phyloP scores from a whole-genome alignment of 2,797 vertebrate species.

The Rhinogobio ventralis region DNA sequence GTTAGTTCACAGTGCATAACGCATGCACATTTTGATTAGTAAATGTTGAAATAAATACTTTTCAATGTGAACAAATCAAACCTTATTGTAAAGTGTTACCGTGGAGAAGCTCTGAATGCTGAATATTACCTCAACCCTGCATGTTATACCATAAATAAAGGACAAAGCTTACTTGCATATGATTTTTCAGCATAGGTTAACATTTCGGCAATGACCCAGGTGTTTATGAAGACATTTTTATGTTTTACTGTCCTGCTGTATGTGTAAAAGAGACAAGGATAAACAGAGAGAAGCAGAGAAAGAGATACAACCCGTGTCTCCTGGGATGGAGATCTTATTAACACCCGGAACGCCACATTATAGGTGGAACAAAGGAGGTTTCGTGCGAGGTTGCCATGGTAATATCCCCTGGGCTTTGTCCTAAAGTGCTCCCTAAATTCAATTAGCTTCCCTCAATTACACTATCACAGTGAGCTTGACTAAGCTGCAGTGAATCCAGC shows the following conservation, averaged over 20 bases:
- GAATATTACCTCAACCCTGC: neutral
- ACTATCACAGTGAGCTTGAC: slow-evolving; percentile 37
- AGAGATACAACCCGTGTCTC: slow-evolving; percentile 39
- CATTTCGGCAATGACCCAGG: neutral
- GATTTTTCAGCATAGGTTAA: neutral
- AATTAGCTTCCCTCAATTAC: slow-evolving; percentile 59
- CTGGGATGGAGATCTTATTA: slow-evolving; percentile 57
- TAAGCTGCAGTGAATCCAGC: slow-evolving; percentile 27
- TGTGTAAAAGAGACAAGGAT: slow-evolving; percentile 21
- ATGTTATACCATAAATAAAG: neutral
- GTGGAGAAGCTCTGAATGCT: neutral
- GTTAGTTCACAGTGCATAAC: too few relatives aligned
- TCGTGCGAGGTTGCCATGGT: slow-evolving; percentile 51
- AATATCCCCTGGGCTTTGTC: slow-evolving; percentile 50
- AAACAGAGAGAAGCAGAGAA: slow-evolving; percentile 29
- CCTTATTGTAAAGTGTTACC: neutral
- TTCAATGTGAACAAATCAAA: neutral
- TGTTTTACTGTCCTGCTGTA: neutral
- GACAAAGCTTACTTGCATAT: neutral
- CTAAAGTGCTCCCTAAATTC: slow-evolving; percentile 59
- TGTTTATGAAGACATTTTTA: neutral
- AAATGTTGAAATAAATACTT: neutral
- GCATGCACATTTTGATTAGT: too few relatives aligned
- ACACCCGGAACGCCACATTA: slow-evolving; percentile 52
- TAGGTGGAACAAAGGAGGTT: slow-evolving; percentile 32